These are phyloP conservation scores for Cephalophus harveyi DNA, from an alignment of 2,113 vertebrate species.

Conservation along the genomic window DNA sequence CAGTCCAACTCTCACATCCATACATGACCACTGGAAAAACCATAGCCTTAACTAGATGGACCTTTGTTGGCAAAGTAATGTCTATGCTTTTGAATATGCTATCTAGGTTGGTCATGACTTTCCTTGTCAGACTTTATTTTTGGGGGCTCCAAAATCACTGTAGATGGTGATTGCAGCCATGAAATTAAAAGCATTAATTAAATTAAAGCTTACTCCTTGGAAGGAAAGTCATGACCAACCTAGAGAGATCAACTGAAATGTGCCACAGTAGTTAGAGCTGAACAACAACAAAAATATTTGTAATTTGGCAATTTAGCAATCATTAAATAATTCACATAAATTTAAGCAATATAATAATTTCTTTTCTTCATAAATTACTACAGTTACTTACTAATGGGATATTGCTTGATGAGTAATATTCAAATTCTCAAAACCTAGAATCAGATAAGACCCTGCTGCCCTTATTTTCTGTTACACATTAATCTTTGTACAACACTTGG, in stretches of 20 bases:
- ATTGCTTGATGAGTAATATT: not conserved
- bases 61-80: no score
- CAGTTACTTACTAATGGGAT: not conserved
- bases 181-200: no score
- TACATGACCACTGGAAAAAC: no score
- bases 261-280: not conserved
- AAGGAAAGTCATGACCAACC: no score
- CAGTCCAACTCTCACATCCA: no score
- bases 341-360: not conserved
- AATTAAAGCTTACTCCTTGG: no score
- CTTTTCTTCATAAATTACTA: not conserved
- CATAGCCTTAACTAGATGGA: no score
- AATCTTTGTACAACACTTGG: not conserved
- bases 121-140: no score
- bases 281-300: not conserved
- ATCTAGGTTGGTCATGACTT: no score
- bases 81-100: no score
- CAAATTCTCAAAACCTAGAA: not conserved
- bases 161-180: no score
- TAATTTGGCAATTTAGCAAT: not conserved
- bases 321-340: not conserved
- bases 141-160: no score
- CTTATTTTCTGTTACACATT: not conserved
- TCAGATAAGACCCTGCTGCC: not conserved
- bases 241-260: not conserved